phyloP scores from a whole-genome alignment of 2,797 vertebrate species.

The Carapus acus region DNA sequence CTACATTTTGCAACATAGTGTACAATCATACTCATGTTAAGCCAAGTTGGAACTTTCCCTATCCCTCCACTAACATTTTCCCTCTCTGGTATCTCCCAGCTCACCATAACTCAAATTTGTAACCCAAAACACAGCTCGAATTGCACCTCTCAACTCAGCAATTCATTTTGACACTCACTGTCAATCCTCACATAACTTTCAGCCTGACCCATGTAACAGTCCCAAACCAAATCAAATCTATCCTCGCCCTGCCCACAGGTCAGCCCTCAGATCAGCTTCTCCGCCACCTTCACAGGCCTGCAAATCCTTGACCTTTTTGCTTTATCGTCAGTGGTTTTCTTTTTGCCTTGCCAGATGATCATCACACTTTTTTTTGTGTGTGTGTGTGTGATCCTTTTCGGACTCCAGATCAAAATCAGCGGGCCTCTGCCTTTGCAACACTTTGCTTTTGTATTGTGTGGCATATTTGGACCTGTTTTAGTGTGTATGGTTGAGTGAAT shows the following conservation, averaged over 20 bases:
- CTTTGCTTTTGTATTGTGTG: conserved; percentile 47
- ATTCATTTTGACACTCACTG: conserved; percentile 24
- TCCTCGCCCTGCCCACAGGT: conserved; percentile 29
- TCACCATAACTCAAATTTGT: conserved; percentile 39
- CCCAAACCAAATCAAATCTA: conserved; percentile 25
- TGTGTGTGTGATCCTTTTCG: conserved; percentile 32
- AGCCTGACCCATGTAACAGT: conserved; percentile 29
- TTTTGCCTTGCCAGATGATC: conserved; percentile 44
- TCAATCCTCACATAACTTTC: conserved; percentile 24
- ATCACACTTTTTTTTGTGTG: conserved; percentile 26
- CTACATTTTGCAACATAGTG: conserved; percentile 10
- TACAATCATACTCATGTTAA: conserved; percentile 15
- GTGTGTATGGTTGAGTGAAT: conserved; percentile 7
- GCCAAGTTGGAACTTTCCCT: conserved; percentile 11
- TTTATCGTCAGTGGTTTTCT: conserved; percentile 49
- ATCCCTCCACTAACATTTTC: conserved; percentile 44
- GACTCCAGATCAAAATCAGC: conserved; percentile 29
- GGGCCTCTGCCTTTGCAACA: conserved; percentile 43
- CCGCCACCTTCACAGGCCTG: conserved; percentile 41
- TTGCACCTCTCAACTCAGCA: conserved; percentile 19
- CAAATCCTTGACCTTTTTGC: conserved; percentile 50
- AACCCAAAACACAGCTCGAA: conserved; percentile 14
- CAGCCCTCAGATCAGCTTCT: conserved; percentile 35
- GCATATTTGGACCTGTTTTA: conserved; percentile 28
- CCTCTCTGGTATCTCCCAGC: conserved; percentile 12